Evolutionary conservation across 2,888 invertebrate genomes (phyloP), one percentile per base, ranked within the genome.

Genomic region (Epistrophe grossulariae): DNA sequence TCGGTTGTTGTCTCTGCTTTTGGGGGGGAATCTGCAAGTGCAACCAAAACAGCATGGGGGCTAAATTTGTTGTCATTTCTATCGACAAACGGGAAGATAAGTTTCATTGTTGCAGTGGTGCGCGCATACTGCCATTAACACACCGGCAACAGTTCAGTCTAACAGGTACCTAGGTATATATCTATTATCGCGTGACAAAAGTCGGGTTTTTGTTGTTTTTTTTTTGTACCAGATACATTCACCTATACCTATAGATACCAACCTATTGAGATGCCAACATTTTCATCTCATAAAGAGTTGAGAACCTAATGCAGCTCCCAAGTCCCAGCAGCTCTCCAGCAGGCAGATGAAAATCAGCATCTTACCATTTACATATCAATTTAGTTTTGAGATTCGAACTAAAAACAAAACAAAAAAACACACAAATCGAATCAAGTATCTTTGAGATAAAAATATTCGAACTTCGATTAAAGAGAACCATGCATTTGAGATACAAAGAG

Each of bases 311-410:
- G 8, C 15, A 43, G 15, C 15, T 43, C 5, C 15, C 48, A n/a
- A n/a, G n/a, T n/a, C n/a, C n/a, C n/a, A n/a, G n/a, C n/a, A 17
- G 17, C 48, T 2, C 43, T 57, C 24, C 24, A 3, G 24, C 24
- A 24, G 24, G 24, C 24, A 38, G 17, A 31, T 55, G n/a, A 40
- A 24, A 62, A 59, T 74, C 40, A 59, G 48, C 77, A 77, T 80
- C 84, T 52, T 68, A 76, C 66, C 68, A 70, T 73, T 82, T 78
- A 82, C 70, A 73, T 74, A 66, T 78, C 79, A 82, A 82, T 87
- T 82, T 78, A 8, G 28, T 70, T 74, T 48, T 68, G 52, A 60
- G 13, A 19, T 79, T 19, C 59, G 40, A 68, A 76, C 38, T 45
- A 72, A 45, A 66, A 43, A 40, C n/a, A 8, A 52, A 1, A 13